These are phyloP conservation scores for Hycleus cichorii DNA, from an alignment of 1,140 invertebrate genomes.

Conservation along the genomic window DNA sequence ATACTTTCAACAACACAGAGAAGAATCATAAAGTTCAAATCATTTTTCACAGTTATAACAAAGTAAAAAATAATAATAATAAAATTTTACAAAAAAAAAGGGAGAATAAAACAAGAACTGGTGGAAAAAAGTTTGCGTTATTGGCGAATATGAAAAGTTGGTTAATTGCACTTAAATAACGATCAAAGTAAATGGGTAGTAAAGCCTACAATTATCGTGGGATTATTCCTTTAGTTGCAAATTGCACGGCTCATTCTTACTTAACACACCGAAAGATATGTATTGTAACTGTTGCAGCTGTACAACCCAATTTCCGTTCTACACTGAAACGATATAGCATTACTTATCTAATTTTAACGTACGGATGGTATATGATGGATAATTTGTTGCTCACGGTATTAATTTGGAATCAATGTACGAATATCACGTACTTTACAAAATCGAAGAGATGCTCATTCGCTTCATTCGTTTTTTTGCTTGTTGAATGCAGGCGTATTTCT, in stretches of 20 bases:
- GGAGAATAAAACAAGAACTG: neutral
- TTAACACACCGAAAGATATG: no score
- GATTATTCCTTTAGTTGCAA: neutral
- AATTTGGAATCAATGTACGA: neutral
- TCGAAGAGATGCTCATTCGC: no score
- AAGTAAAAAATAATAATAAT: no score
- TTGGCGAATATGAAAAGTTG: neutral
- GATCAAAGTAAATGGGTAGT: neutral
- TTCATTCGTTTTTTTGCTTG: no score
- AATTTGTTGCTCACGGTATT: neutral
- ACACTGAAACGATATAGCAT: neutral
- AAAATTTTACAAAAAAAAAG: neutral
- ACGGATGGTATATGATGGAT: neutral
- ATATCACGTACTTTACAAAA: no score
- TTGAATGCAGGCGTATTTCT: no score
- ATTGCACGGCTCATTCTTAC: no score
- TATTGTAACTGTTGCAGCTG: slow-evolving; percentile 1
- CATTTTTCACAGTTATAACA: no score
- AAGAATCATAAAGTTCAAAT: no score
- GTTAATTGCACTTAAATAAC: neutral
- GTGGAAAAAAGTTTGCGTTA: neutral
- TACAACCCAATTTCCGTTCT: slow-evolving; percentile 6
- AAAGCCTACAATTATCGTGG: neutral
- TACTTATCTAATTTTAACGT: slow-evolving; percentile 2
- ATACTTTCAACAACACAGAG: no score